These are phyloP conservation scores for Ophion costatus DNA, from an alignment of 2,888 invertebrate genomes.

Conservation along the genomic window DNA sequence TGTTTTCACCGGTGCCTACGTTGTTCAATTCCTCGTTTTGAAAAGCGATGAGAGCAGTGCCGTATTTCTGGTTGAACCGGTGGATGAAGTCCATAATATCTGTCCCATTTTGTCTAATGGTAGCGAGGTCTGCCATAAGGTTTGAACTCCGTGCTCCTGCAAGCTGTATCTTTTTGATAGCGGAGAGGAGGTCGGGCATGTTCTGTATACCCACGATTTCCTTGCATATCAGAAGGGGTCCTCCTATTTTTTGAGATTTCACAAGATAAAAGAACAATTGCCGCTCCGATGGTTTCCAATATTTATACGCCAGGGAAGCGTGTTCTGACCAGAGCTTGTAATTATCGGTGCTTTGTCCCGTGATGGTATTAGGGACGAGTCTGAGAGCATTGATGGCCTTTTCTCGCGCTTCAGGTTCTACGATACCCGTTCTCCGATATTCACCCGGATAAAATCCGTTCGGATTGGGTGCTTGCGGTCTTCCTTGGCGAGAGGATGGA, in stretches of 20 bases:
- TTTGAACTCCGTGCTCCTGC: slow-evolving; percentile 37
- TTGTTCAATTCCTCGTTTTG: slow-evolving; percentile 34
- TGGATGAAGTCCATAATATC: slow-evolving; percentile 24
- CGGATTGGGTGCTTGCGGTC: slow-evolving; percentile 7
- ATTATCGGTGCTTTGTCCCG: slow-evolving; percentile 28
- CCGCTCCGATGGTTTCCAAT: slow-evolving; percentile 22
- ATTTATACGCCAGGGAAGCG: slow-evolving; percentile 4
- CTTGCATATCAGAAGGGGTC: slow-evolving; percentile 14
- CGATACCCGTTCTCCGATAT: slow-evolving; percentile 22
- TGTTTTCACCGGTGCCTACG: slow-evolving; percentile 24
- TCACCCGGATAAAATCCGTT: slow-evolving; percentile 43
- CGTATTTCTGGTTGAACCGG: slow-evolving; percentile 31
- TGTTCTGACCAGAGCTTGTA: slow-evolving; percentile 27
- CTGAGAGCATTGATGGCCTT: slow-evolving; percentile 23
- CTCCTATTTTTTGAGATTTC: slow-evolving; percentile 14
- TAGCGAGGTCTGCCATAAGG: slow-evolving; percentile 16
- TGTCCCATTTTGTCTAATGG: slow-evolving; percentile 31
- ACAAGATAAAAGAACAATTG: slow-evolving; percentile 25
- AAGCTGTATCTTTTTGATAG: slow-evolving; percentile 31
- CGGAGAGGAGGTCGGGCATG: slow-evolving; percentile 19
- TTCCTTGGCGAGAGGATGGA: slow-evolving; percentile 1
- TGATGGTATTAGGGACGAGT: slow-evolving; percentile 8
- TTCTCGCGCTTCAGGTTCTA: slow-evolving; percentile 5
- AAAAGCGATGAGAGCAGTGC: slow-evolving; percentile 18
- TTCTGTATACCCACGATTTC: slow-evolving; percentile 14